These are phyloP conservation scores for Tachysurus vachellii DNA, from an alignment of 2,113 vertebrate species.

Conservation along the genomic window DNA sequence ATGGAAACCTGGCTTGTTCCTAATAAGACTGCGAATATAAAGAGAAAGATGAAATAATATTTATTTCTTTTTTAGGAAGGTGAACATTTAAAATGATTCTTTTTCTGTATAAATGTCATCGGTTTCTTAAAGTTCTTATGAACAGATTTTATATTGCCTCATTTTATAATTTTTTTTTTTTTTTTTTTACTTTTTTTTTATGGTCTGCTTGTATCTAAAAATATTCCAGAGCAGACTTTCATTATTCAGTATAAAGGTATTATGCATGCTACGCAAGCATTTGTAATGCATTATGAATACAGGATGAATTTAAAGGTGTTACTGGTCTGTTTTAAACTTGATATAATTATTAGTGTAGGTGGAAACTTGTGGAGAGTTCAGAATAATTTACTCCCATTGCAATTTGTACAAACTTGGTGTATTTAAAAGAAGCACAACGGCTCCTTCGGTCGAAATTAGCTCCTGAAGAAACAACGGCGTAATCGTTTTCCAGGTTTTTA, in stretches of 20 bases:
- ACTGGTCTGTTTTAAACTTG: not conserved
- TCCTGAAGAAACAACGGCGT: not conserved
- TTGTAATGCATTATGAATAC: constrained; percentile 9
- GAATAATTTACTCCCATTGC: not conserved
- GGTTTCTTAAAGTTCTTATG: not conserved
- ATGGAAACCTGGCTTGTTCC: too few relatives aligned
- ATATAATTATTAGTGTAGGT: not conserved
- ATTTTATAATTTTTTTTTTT: not conserved
- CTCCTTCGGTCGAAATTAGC: not conserved
- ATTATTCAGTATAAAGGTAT: not conserved
- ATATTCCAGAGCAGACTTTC: not conserved
- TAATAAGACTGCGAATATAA: too few relatives aligned
- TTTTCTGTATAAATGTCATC: not conserved
- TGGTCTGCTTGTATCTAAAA: not conserved
- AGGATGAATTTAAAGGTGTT: not conserved
- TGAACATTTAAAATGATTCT: too few relatives aligned
- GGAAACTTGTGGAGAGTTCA: not conserved
- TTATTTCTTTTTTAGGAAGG: too few relatives aligned
- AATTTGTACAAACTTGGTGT: not conserved
- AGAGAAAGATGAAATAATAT: too few relatives aligned
- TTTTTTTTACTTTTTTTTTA: not conserved
- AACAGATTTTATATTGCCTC: not conserved
- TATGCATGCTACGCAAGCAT: not conserved
- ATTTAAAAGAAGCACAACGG: not conserved
- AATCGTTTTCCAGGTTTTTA: not conserved